Evolutionary conservation across 2,113 vertebrate species (phyloP), one percentile per base, ranked within the genome.

Genomic region (Coptodon rendalli): DNA sequence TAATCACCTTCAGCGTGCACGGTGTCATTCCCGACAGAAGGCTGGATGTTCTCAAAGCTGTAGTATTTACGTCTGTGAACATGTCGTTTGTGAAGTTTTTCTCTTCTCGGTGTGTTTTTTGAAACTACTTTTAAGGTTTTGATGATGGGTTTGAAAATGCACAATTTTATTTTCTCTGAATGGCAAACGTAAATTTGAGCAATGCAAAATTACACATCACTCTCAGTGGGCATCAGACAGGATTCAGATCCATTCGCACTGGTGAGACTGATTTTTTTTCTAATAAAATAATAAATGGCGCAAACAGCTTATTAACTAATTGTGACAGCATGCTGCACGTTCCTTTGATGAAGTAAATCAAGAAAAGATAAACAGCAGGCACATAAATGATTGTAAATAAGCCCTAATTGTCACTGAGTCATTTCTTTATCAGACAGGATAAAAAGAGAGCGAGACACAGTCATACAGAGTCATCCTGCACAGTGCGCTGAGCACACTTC

Each of bases 351-450:
- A 63, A 82, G 73, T 84, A 81, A 89, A 88, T 71, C 40, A 86
- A 81, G 66, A 87, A 80, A 83, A 79, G 68, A 87, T 84, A 14
- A 90, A 90, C 84, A 85, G 50, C 90, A 71, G 54, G 36, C 36
- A 36, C 29, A 17, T 52, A n/a, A 43, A 86, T 84, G 66, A 86
- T 83, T 87, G 66, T 86, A 89, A 91, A 90, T 86, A 84, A 85
- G 17, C 53, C 5, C 68, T 87, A 80, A 90, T 82, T 80, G 78
- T 89, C 89, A 68, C 53, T 19, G 71, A 83, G 83, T 53, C 14
- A 17, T 19, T 40, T 85, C 38, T 29, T 38, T 63, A 68, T 61
- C 82, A 87, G 53, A 52, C 24, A 56, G 79, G 82, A 57, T 19
- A 52, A 27, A 34, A 1, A 17, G 36, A 9, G 27, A 73, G 61